A percentile compares a stretch with the other conserved stretches of the same genome.
These are phyloP conservation scores for Phaenicophaeus curvirostris DNA, from an alignment of 2,797 vertebrate species.

Conservation along the genomic window DNA sequence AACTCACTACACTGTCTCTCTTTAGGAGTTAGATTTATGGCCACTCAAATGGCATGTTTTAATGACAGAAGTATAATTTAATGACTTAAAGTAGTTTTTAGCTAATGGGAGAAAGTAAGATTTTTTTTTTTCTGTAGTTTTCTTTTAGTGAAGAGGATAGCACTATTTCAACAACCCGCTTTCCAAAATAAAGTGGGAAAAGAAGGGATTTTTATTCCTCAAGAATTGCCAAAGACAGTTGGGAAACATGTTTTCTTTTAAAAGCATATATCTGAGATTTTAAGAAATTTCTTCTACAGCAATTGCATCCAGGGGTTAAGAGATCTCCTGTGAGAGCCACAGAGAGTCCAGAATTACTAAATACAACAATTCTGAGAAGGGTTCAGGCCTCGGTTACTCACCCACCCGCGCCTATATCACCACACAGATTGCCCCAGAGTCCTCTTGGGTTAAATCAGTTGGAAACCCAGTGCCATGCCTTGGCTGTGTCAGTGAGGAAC, in stretches of 20 bases:
- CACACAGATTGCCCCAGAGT: rapidly evolving
- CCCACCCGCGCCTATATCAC: neutral
- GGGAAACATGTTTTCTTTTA: neutral
- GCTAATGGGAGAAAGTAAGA: neutral
- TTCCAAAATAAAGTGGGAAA: neutral
- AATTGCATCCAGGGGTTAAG: neutral
- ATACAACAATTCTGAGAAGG: neutral
- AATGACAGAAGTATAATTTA: neutral
- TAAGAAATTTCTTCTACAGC: neutral
- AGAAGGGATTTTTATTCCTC: rapidly evolving
- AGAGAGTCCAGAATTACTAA: neutral
- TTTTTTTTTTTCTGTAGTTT: neutral
- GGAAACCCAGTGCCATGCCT: neutral
- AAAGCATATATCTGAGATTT: neutral
- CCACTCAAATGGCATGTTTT: neutral
- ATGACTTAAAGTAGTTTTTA: neutral
- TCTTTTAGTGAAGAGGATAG: neutral
- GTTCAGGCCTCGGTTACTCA: neutral
- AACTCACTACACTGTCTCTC: neutral
- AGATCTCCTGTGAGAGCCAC: neutral
- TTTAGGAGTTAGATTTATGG: neutral
- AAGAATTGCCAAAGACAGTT: neutral
- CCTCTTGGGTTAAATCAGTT: rapidly evolving
- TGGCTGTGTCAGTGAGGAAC: neutral
- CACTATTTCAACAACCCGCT: neutral